These are phyloP conservation scores for Danio choprae DNA, from an alignment of 2,797 vertebrate genomes.

Conservation along the genomic window DNA sequence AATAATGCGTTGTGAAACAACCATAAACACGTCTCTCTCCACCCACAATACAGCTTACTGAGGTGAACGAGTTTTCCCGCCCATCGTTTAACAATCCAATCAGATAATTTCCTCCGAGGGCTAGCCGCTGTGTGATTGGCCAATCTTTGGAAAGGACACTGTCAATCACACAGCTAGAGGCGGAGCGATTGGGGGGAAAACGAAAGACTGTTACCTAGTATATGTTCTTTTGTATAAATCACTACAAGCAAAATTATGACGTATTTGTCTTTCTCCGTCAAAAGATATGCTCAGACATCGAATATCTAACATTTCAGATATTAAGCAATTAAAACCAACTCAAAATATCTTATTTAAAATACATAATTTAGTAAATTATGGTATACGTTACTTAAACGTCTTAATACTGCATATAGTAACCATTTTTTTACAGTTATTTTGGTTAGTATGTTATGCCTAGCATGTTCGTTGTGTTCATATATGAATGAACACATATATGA, in stretches of 20 bases:
- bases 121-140: background rate
- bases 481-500: background rate
- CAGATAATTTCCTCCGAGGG: background rate
- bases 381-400: too few relatives aligned
- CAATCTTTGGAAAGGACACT: background rate
- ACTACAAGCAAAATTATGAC: background rate
- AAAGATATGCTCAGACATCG: background rate
- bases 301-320: background rate
- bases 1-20: conserved; percentile 68
- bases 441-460: background rate
- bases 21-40: background rate
- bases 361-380: background rate
- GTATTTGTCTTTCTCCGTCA: background rate
- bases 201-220: background rate
- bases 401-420: background rate
- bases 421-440: background rate
- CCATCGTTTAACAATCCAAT: background rate
- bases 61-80: background rate
- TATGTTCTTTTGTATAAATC: background rate
- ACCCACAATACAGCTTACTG: background rate
- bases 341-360: background rate
- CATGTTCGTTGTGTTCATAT: background rate
- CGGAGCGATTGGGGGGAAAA: background rate
- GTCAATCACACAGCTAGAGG: conserved; percentile 8
- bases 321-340: background rate